Evolutionary conservation across 2,888 invertebrate genomes (phyloP), one percentile per base, ranked within the genome.

Genomic region (Boloria selene): DNA sequence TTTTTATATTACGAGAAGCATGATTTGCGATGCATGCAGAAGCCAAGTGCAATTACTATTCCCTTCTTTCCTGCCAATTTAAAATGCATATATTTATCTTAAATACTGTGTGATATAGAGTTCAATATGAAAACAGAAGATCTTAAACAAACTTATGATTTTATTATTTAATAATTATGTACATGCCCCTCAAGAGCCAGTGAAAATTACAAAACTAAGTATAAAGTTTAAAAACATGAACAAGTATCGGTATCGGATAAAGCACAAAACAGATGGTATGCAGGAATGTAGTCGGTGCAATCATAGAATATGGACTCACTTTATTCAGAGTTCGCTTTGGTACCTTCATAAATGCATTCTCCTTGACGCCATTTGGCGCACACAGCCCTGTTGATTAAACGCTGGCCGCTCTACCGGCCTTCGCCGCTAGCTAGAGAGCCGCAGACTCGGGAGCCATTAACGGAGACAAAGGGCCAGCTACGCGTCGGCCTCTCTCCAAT

Each of bases 381-480:
- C 77, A 76, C 80, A 72, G 79, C 83, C 74, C 79, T 74, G 76
- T 77, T 78, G 82, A 81, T 88, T 85, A 90, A 73, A 90, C 90
- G 82, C 87, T 88, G 84, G 89, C 87, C 75, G 90, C 90, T 73
- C 88, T 86, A 78, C 81, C 85, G 80, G 86, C 84, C 80, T 80
- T 80, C 62, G 74, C 84, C 82, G 82, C 79, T 77, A 81, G 93
- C 93, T 95, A 95, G 92, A 95, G 95, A 76, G 95, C 95, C 72
- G 95, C 95, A 13, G 95, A 95, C 85, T 95, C 95, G 69, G 94
- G 94, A 83, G 95, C 96, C 93, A 96, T 96, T 76, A 96, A 93
- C 69, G 96, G 96, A 75, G 96, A 96, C 83, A 96, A 91, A 38
- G 96, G 94, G 76, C 96, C 96, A 56, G 95, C 94, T 77, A 95